Evolutionary conservation across 2,113 vertebrate species (phyloP).

Genomic region (Esox niger): DNA sequence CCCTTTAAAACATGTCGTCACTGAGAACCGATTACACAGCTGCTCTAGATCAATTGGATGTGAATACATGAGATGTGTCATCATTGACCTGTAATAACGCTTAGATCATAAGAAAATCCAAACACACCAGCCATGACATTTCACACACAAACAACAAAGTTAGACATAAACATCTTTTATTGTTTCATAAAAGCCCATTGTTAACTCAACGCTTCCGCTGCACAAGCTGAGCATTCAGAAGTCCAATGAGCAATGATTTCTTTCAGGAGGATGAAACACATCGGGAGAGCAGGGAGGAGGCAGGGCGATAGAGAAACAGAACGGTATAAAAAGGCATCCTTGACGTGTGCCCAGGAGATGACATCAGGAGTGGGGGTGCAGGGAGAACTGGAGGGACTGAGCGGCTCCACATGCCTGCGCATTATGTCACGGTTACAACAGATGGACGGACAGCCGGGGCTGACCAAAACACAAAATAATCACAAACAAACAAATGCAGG

Average conservation of each 20-base stretch:
- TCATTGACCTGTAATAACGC: neutral
- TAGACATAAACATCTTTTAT: too few relatives aligned
- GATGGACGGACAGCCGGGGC: slow-evolving; percentile 68
- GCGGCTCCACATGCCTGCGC: slow-evolving; percentile 35
- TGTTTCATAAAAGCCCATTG: too few relatives aligned
- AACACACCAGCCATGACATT: neutral
- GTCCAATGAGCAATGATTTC: neutral
- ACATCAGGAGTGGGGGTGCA: slow-evolving; percentile 14
- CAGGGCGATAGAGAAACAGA: neutral
- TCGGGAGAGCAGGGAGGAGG: neutral
- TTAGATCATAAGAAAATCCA: neutral
- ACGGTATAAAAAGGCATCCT: neutral
- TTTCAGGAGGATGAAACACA: neutral
- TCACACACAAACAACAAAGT: too few relatives aligned
- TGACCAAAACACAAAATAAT: slow-evolving; percentile 64
- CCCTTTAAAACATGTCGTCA: slow-evolving; percentile 10
- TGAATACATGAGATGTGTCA: neutral
- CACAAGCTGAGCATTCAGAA: neutral
- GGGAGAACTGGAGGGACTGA: slow-evolving; percentile 11
- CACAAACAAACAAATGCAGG: slow-evolving; percentile 58
- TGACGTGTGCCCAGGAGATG: neutral
- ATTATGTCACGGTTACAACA: slow-evolving; percentile 52
- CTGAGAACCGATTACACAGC: slow-evolving; percentile 22
- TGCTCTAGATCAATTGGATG: neutral
- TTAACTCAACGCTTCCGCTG: neutral